These are phyloP conservation scores for Myotis lucifugus DNA, from an alignment of 2,113 vertebrate species.

Conservation along the genomic window DNA sequence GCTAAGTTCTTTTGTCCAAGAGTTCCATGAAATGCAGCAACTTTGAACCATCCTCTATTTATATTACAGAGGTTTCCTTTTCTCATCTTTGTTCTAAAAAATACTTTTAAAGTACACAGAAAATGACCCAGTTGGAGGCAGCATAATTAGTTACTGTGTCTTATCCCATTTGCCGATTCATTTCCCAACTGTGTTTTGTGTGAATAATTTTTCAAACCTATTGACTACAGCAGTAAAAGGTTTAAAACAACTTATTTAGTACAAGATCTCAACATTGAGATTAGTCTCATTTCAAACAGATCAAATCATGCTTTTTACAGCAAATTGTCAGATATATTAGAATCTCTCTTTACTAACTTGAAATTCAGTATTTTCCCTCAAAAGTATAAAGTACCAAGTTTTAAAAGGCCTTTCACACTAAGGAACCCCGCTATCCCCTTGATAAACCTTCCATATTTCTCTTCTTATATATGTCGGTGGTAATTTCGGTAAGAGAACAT, in stretches of 20 bases:
- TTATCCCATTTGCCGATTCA: conserved; percentile 8
- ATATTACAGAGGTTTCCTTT: background rate
- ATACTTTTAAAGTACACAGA: conserved; percentile 6
- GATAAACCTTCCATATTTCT: background rate
- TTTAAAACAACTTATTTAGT: background rate
- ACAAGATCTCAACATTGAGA: background rate
- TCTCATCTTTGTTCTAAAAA: conserved; percentile 28
- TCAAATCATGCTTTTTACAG: background rate
- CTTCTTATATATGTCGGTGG: background rate
- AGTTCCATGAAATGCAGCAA: background rate
- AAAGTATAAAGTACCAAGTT: background rate
- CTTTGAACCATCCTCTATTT: background rate
- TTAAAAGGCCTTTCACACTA: background rate
- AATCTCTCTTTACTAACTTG: background rate
- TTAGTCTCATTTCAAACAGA: conserved; percentile 48
- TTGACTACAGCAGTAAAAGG: background rate
- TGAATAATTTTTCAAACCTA: conserved; percentile 33
- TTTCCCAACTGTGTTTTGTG: background rate
- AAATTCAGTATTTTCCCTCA: background rate
- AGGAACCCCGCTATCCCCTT: background rate
- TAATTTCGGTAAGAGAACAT: background rate
- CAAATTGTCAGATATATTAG: background rate
- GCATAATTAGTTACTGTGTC: background rate
- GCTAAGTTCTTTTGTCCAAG: background rate
- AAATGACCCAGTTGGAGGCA: background rate